These are phyloP conservation scores for Bombylius major DNA, from an alignment of 2,888 invertebrate genomes.

Conservation along the genomic window DNA sequence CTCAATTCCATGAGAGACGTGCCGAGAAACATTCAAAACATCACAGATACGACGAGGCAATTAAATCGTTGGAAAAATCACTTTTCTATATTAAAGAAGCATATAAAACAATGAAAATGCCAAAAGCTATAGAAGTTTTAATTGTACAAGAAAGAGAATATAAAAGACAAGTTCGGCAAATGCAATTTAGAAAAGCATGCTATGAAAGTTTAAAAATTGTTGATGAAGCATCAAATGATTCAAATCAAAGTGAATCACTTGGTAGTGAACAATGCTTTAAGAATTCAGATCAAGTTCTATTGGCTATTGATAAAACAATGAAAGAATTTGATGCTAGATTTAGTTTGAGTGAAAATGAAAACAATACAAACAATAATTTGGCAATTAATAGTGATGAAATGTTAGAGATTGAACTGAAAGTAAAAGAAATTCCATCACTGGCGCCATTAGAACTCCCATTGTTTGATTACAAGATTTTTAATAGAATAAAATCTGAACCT, in stretches of 20 bases:
- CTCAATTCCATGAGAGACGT: constrained; percentile 33
- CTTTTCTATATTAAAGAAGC: constrained; percentile 29
- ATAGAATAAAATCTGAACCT: no score
- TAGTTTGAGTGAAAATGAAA: constrained; percentile 13
- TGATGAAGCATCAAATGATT: neutral
- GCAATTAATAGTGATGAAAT: constrained; percentile 7
- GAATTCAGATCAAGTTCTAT: neutral
- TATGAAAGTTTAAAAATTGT: constrained; percentile 24
- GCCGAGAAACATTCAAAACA: constrained; percentile 29
- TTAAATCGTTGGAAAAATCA: constrained; percentile 29
- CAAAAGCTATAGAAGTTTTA: constrained; percentile 27
- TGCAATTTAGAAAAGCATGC: constrained; percentile 28
- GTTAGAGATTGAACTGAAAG: constrained; percentile 1
- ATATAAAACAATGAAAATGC: constrained; percentile 24
- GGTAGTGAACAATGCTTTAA: neutral
- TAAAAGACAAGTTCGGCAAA: constrained; percentile 28
- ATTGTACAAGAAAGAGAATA: constrained; percentile 29
- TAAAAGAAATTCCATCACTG: constrained; percentile 25
- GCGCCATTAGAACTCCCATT: constrained; percentile 30
- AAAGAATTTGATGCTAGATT: constrained; percentile 30
- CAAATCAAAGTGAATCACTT: neutral
- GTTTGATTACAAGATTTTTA: constrained; percentile 19
- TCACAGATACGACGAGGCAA: constrained; percentile 31
- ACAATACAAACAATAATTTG: neutral
- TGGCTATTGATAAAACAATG: constrained; percentile 25